phyloP scores from a whole-genome alignment of 2,797 vertebrate genomes.

The Cryptoblepharus egeriae region DNA sequence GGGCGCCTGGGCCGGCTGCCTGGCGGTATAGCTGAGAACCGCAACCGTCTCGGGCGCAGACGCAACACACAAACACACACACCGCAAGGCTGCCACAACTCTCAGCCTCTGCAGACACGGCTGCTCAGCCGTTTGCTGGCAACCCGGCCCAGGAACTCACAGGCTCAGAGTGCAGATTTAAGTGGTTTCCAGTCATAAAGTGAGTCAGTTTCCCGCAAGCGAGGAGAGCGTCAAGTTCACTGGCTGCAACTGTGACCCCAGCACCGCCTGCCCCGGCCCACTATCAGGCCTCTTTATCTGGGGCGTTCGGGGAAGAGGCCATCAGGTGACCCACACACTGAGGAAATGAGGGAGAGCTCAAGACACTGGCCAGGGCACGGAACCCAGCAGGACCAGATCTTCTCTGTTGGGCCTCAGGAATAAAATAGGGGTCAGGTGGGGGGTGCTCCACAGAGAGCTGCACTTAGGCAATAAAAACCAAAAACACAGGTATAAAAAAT shows the following conservation, averaged over 20 bases:
- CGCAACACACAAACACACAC: neutral
- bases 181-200: conserved; percentile 63
- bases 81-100: too few species aligned
- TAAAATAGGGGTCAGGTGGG: too few species aligned
- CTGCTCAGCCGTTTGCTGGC: neutral
- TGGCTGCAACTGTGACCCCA: neutral
- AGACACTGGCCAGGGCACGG: too few species aligned
- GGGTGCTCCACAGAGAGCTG: too few species aligned
- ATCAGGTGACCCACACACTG: too few species aligned
- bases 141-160: too few species aligned
- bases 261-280: conserved; percentile 62
- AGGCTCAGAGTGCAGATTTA: conserved; percentile 5
- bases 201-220: conserved; percentile 71
- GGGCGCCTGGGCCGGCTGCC: neutral
- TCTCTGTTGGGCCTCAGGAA: too few species aligned
- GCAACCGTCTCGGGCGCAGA: neutral
- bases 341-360: too few species aligned
- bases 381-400: too few species aligned
- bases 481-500: too few species aligned
- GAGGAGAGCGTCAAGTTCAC: conserved; percentile 32
- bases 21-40: neutral
- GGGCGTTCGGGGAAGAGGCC: too few species aligned
- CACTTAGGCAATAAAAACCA: too few species aligned
- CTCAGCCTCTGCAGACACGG: neutral
- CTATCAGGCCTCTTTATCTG: conserved; percentile 44